Base-by-base conservation (phyloP, 2,888 invertebrate genomes). In the Eugnorisma glareosa region DNA sequence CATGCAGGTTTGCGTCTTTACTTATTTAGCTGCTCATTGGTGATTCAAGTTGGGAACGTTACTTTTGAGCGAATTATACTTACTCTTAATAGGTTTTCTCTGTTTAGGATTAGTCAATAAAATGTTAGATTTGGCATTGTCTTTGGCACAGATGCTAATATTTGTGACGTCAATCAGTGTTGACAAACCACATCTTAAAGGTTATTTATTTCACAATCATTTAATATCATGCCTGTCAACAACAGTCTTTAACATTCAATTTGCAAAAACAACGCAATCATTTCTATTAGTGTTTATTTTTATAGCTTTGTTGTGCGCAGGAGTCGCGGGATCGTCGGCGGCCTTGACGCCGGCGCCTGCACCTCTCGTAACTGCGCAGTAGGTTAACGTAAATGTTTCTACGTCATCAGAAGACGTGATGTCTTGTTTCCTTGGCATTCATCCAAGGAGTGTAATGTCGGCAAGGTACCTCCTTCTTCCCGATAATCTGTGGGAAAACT, bases 281-380 rank as follows among this genome's bases (percentile, higher is more conserved):
- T 64, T 71, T 68, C 15, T 68, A 64, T 64, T 81, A 68, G 79
- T 83, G 69, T 79, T 75, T 72, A 78, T 79, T 80, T 89, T 89
- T 87, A 89, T 91, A 79, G 87, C 80, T 85, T 88, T 91, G 88
- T 91, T 91, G 88, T 87, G 89, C 90, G 90, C 91, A 86, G 87
- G 88, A 88, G 90, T 80, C 73, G 79, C 75, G 68, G 89, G 90
- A 91, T 89, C 90, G 85, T 82, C 77, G 67, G 81, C 83, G 91
- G 79, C 92, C 92, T 92, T 92, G 92, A 85, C 69, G 69, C 71
- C 64, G 75, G 85, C 84, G 86, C 84, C 85, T 83, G 87, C 87
- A 85, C 68, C 84, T 85, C 59, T 66, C 48, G 71, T 31, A 73
- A 68, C 71, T 83, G 82, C 82, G 86, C 57, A 70, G 74, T 77